Evolutionary conservation across 2,888 invertebrate species (phyloP), one percentile per base, ranked within the genome.

Genomic region (Charanyca ferruginea): DNA sequence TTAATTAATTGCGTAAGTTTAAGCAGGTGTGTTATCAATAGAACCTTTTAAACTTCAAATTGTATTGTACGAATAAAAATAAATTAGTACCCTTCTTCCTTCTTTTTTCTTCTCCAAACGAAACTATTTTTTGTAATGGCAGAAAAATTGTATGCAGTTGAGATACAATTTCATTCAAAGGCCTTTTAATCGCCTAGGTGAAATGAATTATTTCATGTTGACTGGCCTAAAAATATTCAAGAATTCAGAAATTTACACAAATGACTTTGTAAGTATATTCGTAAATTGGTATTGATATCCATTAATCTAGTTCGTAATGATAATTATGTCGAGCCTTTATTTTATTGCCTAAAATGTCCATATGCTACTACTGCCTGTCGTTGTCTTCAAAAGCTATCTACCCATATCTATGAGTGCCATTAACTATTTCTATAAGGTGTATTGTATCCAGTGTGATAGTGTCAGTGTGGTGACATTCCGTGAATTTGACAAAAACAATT

Each of bases 191-290:
- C 9, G 32, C 11, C 32, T 32, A 11, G 11, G 9, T 32, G 9
- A 11, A 11, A 8, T 32, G 2, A 1, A 32, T 32, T 28, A 28
- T 32, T 32, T 32, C 1, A 11, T 11, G 9, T 9, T 32, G 32
- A 32, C 11, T 18, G 9, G 13, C 16, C 9, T 45, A 18, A 22
- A 9, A 18, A 0, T 11, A 38, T 13, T 7, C 13, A 45, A 9
- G 25, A n/a, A n/a, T 13, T 28, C 25, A 20, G n/a, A 16, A 65
- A 23, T 54, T 11, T n/a, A 20, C 18, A 59, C 18, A 59, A 38
- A 32, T 16, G 1, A 3, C n/a, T n/a, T 6, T n/a, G 1, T 16
- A 5, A n/a, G n/a, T n/a, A n/a, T n/a, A n/a, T n/a, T n/a, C n/a
- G n/a, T n/a, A n/a, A n/a, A n/a, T n/a, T n/a, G n/a, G n/a, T n/a